These are phyloP conservation scores for Pomacea maculata DNA, from an alignment of 1,140 invertebrate genomes.

Conservation along the genomic window DNA sequence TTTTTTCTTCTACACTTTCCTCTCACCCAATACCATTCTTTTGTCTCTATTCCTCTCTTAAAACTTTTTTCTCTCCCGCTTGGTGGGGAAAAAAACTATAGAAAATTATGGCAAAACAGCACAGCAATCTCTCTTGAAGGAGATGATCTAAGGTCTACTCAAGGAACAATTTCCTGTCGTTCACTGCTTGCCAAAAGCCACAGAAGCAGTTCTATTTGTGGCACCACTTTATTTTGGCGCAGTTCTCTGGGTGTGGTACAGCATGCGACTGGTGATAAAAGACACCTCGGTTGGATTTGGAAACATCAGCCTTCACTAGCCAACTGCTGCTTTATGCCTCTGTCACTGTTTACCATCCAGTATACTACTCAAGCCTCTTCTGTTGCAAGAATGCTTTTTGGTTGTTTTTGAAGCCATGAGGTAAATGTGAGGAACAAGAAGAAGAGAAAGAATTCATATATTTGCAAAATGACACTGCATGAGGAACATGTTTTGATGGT, in stretches of 20 bases:
- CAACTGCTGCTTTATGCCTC: background rate
- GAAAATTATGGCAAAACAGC: background rate
- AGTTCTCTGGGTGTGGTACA: background rate
- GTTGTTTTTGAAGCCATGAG: no score
- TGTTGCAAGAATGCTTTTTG: no score
- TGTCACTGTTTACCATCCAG: no score
- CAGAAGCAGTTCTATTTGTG: background rate
- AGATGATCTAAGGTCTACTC: constrained; percentile 1
- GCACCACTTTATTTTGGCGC: constrained; percentile 12
- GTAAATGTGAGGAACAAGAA: no score
- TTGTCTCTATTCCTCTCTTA: background rate
- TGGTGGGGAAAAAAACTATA: background rate
- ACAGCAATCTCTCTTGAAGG: background rate
- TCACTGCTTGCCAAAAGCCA: constrained; percentile 1
- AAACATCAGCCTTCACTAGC: background rate
- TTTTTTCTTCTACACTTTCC: background rate
- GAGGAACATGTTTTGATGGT: no score
- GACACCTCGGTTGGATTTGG: constrained; percentile 4
- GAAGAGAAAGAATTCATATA: no score
- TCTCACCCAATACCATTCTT: background rate
- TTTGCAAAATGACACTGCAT: no score
- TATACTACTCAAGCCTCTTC: no score
- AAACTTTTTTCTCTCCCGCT: background rate
- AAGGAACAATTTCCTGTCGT: constrained; percentile 6
- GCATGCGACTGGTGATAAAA: constrained; percentile 6